phyloP scores from a whole-genome alignment of 2,888 invertebrate species.

The Athalia cordata region DNA sequence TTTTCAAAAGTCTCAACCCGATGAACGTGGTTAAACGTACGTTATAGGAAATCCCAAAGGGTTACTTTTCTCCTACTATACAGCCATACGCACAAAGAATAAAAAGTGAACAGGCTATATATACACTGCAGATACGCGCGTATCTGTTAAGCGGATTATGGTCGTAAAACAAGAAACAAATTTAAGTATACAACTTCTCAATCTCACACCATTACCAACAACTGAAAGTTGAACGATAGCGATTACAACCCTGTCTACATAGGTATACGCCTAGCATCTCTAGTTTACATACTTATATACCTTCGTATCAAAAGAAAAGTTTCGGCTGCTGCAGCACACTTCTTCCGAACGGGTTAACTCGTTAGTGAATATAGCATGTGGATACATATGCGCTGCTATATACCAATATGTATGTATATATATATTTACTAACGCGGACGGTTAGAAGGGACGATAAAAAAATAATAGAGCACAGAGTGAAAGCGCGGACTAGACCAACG shows the following conservation, averaged over 20 bases:
- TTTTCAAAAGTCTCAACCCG: slow-evolving; percentile 28
- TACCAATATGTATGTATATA: too few relatives aligned
- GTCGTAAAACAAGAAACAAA: slow-evolving; percentile 33
- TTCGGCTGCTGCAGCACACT: background rate
- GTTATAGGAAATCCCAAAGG: slow-evolving; percentile 31
- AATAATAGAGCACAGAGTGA: slow-evolving; percentile 31
- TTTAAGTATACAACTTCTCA: slow-evolving; percentile 10
- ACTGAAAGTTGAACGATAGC: slow-evolving; percentile 8
- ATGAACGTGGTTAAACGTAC: slow-evolving; percentile 32
- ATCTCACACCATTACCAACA: slow-evolving; percentile 7
- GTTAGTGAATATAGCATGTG: background rate
- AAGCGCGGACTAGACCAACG: slow-evolving; percentile 24
- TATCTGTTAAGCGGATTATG: slow-evolving; percentile 38
- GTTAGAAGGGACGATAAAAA: slow-evolving; percentile 2
- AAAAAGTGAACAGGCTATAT: slow-evolving; percentile 16
- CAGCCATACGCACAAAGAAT: background rate
- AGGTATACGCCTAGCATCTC: background rate
- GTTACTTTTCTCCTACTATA: slow-evolving; percentile 13
- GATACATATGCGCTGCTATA: too few relatives aligned
- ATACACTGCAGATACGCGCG: background rate
- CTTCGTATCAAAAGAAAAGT: slow-evolving; percentile 11
- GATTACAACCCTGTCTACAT: background rate
- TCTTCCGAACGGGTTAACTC: background rate
- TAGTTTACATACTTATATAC: background rate
- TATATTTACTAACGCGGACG: background rate